phyloP scores from a whole-genome alignment of 2,888 invertebrate species.

The Lochmaea capreae region DNA sequence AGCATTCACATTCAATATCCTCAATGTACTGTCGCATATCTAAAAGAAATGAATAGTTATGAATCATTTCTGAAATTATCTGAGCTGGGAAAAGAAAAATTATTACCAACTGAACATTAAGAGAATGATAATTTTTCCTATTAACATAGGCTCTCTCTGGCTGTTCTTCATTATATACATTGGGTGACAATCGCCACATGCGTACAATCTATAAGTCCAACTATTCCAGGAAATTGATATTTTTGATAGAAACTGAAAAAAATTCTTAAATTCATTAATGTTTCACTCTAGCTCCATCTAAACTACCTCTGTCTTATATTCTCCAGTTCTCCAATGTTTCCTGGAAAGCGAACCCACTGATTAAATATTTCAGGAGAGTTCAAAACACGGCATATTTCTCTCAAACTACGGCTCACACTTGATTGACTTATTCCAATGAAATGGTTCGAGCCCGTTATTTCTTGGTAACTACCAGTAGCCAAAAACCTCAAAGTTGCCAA shows the following conservation, averaged over 20 bases:
- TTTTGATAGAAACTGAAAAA: conserved; percentile 38
- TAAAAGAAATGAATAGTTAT: conserved; percentile 24
- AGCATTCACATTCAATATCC: conserved; percentile 42
- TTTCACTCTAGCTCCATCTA: background rate
- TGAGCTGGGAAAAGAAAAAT: conserved; percentile 6
- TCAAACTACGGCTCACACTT: conserved; percentile 32
- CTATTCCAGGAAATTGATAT: conserved; percentile 35
- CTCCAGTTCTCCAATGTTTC: conserved; percentile 33
- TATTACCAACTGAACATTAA: conserved; percentile 40
- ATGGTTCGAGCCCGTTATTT: conserved; percentile 32
- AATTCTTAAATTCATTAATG: conserved; percentile 2
- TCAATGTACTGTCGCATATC: conserved; percentile 41
- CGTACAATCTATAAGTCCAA: conserved; percentile 35
- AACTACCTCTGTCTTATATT: conserved; percentile 18
- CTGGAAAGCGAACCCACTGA: conserved; percentile 40
- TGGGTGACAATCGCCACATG: conserved; percentile 39
- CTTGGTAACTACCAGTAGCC: conserved; percentile 38
- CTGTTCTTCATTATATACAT: conserved; percentile 14
- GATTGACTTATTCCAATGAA: conserved; percentile 37
- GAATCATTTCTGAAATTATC: background rate
- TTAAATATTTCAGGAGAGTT: conserved; percentile 35
- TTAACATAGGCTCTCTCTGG: conserved; percentile 33
- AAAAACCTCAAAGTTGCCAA: conserved; percentile 31
- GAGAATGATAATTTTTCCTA: conserved; percentile 39
- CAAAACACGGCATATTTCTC: conserved; percentile 37